Base-by-base conservation (phyloP, 1,140 invertebrate species). In the Magallana angulata region DNA sequence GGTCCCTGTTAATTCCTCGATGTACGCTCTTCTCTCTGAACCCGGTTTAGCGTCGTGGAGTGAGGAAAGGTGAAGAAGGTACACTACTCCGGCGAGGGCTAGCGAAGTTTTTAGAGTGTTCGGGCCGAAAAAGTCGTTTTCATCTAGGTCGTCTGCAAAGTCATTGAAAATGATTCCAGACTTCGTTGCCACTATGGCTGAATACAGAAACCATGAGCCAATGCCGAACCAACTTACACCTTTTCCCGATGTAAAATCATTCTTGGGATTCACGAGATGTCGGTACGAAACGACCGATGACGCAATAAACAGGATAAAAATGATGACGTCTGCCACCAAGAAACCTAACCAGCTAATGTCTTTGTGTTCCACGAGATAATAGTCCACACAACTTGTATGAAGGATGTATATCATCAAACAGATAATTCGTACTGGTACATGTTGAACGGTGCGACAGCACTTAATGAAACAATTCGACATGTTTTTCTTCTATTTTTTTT, bases 51-150 rank as follows among this genome's bases (percentile, higher is more conserved):
- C 94, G 91, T 96, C 94, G 87, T 96, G 95, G 88, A 96, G 96
- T 76, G 95, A 95, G 83, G 95, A 95, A 6, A 96, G 94, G 11
- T 96, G 91, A 14, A 96, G 91, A 3, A 96, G 90, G 90, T 96
- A 96, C 4, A 96, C 92, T 58, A 96, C 90, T 8, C 95, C 94
- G 12, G 95, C 92, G 1, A 95, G 87, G 18, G 95, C 95, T 18
- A 96, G 93, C 7, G 93, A 92, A 48, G 96, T 92, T 91, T 96
- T 96, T 6, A 96, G 91, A 7, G 96, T 91, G 85, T 96, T 95
- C 30, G 96, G 95, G 58, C 96, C 95, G 91, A 96, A 96, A 83
- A 94, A 91, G 57, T 93, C 92, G 18, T 94, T 89, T 80, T 91
- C 90, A 68, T 93, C 87, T 16, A 95, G 84, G 36, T 91, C 91